These are phyloP conservation scores for Glyptemys insculpta DNA, from an alignment of 2,797 vertebrate species.

Conservation along the genomic window DNA sequence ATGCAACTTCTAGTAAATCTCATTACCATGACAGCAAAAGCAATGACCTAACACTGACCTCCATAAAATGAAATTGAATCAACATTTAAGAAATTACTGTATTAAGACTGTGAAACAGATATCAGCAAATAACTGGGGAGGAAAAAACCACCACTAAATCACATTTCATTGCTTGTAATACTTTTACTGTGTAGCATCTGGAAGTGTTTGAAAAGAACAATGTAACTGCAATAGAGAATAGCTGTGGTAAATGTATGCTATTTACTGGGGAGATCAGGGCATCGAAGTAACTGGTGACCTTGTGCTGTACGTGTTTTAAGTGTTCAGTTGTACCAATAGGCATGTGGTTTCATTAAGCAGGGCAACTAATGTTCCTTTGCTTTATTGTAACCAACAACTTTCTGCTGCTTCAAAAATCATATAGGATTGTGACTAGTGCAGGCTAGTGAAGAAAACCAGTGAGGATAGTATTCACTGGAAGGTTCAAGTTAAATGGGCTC, in stretches of 20 bases:
- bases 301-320: neutral
- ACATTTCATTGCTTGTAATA: neutral
- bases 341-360: neutral
- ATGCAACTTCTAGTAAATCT: neutral
- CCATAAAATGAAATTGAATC: neutral
- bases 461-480: rapidly evolving
- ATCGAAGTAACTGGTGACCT: neutral
- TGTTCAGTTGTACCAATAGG: neutral
- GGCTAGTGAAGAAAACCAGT: neutral
- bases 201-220: neutral
- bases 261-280: neutral
- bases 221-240: neutral
- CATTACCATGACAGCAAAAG: neutral
- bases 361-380: neutral
- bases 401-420: no score
- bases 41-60: neutral
- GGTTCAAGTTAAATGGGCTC: neutral
- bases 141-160: neutral
- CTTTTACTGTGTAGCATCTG: neutral
- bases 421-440: neutral
- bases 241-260: neutral
- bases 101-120: neutral
- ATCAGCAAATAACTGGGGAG: neutral
- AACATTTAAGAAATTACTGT: constrained; percentile 8
- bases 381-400: neutral